Evolutionary conservation across 2,888 invertebrate genomes (phyloP).

Genomic region (Galerucella nymphaeae): DNA sequence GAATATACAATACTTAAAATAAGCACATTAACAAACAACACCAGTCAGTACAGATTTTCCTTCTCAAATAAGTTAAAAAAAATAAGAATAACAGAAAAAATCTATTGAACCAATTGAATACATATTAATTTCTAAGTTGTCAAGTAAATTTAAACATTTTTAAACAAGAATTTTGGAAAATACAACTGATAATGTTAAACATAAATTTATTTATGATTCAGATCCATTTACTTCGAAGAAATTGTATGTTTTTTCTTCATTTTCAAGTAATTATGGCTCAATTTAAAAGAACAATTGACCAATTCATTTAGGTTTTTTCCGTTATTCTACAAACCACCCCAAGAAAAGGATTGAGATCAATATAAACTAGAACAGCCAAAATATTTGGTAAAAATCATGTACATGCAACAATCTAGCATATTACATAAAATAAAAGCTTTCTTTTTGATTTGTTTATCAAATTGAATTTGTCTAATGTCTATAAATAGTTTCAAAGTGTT

Average conservation of each 20-base stretch:
- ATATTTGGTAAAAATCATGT: constrained; percentile 9
- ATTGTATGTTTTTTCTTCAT: no score
- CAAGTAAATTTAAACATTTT: no score
- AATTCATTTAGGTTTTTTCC: background rate
- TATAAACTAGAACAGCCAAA: background rate
- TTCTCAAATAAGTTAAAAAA: background rate
- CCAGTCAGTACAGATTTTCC: constrained; percentile 28
- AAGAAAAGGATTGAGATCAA: background rate
- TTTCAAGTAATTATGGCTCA: no score
- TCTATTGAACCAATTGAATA: background rate
- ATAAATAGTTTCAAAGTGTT: no score
- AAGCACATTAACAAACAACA: constrained; percentile 33
- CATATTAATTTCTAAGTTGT: no score
- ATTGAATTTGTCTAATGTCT: no score
- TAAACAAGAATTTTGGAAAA: no score
- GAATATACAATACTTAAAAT: constrained; percentile 20
- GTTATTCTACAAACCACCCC: background rate
- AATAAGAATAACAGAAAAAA: constrained; percentile 12
- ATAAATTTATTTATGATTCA: no score
- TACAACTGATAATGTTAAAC: no score
- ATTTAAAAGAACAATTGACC: background rate
- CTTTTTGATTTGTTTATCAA: no score
- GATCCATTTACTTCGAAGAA: no score
- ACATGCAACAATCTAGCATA: constrained; percentile 1
- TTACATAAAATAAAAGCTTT: background rate